Evolutionary conservation across 2,797 vertebrate species (phyloP).

Genomic region (Enteromius viviparus): DNA sequence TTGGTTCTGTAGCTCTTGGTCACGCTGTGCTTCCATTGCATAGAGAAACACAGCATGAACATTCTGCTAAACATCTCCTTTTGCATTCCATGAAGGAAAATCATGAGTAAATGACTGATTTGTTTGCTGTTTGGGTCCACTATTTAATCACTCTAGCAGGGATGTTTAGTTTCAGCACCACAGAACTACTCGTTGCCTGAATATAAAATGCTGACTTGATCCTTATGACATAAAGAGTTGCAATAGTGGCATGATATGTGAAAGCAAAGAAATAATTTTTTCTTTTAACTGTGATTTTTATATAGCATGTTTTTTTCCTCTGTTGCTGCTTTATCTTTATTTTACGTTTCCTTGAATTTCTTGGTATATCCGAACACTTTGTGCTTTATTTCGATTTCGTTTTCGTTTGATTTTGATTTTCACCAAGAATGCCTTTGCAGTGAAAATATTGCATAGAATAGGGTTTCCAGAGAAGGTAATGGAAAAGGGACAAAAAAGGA

Average conservation of each 20-base stretch:
- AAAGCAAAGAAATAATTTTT: constrained; percentile 34
- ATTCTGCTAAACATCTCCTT: constrained; percentile 15
- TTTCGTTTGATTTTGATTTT: constrained; percentile 9
- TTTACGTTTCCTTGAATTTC: neutral
- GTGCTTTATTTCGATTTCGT: constrained; percentile 34
- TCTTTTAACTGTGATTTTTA: constrained; percentile 18
- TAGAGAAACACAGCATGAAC: neutral
- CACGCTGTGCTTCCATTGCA: neutral
- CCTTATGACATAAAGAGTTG: neutral
- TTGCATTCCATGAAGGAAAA: neutral
- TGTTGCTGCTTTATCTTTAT: constrained; percentile 8
- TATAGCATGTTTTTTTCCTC: neutral
- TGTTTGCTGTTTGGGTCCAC: neutral
- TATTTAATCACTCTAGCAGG: neutral
- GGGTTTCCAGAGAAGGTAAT: neutral
- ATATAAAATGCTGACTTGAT: neutral
- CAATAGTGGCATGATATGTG: neutral
- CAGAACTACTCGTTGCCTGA: neutral
- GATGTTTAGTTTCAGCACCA: neutral
- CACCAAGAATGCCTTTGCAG: constrained; percentile 49
- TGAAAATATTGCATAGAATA: neutral
- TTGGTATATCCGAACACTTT: constrained; percentile 15
- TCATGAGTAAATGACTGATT: neutral
- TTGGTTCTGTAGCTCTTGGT: neutral
- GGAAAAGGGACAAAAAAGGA: neutral